phyloP scores from a whole-genome alignment of 1,140 invertebrate species.

The Drosophila fuyamai region DNA sequence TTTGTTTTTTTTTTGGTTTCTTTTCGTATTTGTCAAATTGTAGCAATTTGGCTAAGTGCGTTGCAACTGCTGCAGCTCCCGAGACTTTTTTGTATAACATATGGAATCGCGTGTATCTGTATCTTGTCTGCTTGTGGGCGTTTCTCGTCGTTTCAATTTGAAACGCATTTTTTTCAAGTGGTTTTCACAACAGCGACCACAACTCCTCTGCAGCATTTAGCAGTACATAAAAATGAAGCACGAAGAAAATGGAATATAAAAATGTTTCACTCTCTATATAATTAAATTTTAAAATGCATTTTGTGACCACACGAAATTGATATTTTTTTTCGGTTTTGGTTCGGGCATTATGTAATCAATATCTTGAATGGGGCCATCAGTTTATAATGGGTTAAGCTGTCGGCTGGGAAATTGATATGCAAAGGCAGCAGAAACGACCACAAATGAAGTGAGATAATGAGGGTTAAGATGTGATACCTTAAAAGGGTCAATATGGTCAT shows the following conservation, averaged over 20 bases:
- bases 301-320: slow-evolving; percentile 52
- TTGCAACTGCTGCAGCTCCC: slow-evolving; percentile 50
- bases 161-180: slow-evolving; percentile 63
- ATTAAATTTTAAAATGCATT: slow-evolving; percentile 61
- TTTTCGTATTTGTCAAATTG: slow-evolving; percentile 56
- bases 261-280: slow-evolving; percentile 49
- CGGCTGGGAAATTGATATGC: slow-evolving; percentile 37
- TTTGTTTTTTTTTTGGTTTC: background rate
- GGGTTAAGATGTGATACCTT: slow-evolving; percentile 27
- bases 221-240: slow-evolving; percentile 73
- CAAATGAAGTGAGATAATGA: slow-evolving; percentile 42
- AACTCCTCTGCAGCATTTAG: slow-evolving; percentile 80
- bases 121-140: slow-evolving; percentile 50
- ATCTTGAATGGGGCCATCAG: slow-evolving; percentile 34
- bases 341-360: slow-evolving; percentile 49
- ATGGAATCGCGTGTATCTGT: slow-evolving; percentile 30
- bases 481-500: slow-evolving; percentile 15
- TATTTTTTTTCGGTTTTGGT: slow-evolving; percentile 5
- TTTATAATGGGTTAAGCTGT: slow-evolving; percentile 37
- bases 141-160: slow-evolving; percentile 43
- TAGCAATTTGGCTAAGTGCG: slow-evolving; percentile 69
- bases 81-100: slow-evolving; percentile 17
- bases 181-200: slow-evolving; percentile 44
- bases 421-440: slow-evolving; percentile 12
- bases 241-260: slow-evolving; percentile 29